These are phyloP conservation scores for Muscicapa adusta DNA, from an alignment of 2,113 vertebrate genomes.

Conservation along the genomic window DNA sequence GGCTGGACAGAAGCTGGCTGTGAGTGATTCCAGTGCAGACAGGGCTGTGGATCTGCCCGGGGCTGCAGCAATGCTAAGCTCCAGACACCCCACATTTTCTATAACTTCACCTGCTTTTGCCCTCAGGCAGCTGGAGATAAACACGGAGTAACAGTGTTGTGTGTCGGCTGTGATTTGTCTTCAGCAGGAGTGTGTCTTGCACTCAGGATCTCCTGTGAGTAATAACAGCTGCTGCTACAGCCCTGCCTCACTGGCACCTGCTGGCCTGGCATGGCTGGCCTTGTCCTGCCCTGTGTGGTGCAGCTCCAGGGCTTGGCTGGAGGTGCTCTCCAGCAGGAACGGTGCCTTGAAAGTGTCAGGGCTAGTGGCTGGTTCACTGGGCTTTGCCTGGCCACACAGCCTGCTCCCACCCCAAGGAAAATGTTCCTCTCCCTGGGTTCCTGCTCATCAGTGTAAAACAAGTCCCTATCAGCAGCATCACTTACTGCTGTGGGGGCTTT, in stretches of 20 bases:
- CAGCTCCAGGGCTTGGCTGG: not conserved
- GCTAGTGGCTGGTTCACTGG: rapidly evolving
- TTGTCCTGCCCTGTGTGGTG: not conserved
- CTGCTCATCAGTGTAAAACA: not conserved
- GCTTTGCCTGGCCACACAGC: not conserved
- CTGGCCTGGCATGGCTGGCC: rapidly evolving
- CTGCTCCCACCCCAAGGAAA: not conserved
- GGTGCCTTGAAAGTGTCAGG: rapidly evolving
- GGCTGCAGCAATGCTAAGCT: not conserved
- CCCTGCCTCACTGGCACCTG: not conserved
- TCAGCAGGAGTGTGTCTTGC: not conserved
- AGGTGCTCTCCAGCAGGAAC: rapidly evolving
- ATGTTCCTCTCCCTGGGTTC: not conserved
- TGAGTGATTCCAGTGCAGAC: not conserved
- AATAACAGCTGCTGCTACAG: rapidly evolving
- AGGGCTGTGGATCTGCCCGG: rapidly evolving
- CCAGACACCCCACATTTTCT: not conserved
- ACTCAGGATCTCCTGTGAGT: not conserved
- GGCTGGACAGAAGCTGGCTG: not conserved
- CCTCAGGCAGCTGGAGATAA: constrained; percentile 13
- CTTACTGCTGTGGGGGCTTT: not conserved
- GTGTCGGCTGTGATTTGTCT: constrained; percentile 12
- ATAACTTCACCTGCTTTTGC: not conserved
- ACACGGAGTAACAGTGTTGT: not conserved
- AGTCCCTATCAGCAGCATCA: not conserved